A percentile compares a stretch with the other conserved stretches of the same genome.
Conservation (phyloP, 1,140 invertebrate species). For the Pinna nobilis region DNA sequence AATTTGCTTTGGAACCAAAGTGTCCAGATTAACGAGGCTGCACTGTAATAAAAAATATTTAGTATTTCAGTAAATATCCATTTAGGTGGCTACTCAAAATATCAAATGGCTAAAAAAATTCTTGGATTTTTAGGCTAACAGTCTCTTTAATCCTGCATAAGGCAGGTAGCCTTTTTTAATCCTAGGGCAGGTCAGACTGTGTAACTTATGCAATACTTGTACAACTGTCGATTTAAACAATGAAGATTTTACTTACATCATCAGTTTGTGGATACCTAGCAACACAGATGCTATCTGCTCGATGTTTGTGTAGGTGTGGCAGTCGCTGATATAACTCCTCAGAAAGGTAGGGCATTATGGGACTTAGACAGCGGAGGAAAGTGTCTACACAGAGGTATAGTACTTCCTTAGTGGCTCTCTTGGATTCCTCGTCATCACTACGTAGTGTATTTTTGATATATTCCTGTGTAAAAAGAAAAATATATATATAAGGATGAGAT, state of each 20-base stretch:
- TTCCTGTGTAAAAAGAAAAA: conserved; percentile 78
- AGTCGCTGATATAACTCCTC: conserved; percentile 71
- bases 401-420: conserved; percentile 69
- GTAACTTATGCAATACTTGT: not conserved
- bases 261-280: conserved; percentile 56
- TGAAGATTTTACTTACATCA: conserved; percentile 47
- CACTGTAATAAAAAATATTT: no score
- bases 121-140: no score
- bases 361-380: conserved; percentile 59
- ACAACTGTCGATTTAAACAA: not conserved
- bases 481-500: not conserved
- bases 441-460: conserved; percentile 79
- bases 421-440: conserved; percentile 77
- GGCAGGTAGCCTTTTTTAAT: no score
- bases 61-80: no score
- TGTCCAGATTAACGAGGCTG: no score
- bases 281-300: conserved; percentile 57
- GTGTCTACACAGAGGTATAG: conserved; percentile 58
- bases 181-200: not conserved
- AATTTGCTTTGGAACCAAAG: no score
- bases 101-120: no score
- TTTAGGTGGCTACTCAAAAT: no score
- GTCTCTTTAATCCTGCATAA: no score
- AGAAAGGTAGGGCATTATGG: conserved; percentile 71
- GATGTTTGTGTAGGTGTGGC: conserved; percentile 30